Percentiles rank a stretch among this genome's conserved stretches.
These are phyloP conservation scores for Tangara arthus DNA, from an alignment of 2,797 vertebrate genomes.

Conservation along the genomic window DNA sequence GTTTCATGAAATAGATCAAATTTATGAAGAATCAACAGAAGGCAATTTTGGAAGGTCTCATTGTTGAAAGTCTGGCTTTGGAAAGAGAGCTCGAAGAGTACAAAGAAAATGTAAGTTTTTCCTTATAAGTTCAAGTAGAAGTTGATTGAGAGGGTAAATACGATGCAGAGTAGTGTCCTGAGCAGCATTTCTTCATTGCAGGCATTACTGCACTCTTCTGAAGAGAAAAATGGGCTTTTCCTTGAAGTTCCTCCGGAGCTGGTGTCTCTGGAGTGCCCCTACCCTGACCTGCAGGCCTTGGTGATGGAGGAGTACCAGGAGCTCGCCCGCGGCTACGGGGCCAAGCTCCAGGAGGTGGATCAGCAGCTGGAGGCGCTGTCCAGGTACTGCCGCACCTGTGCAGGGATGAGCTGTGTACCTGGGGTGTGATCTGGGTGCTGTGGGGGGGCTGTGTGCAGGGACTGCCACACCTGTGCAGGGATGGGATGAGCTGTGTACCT, in stretches of 20 bases:
- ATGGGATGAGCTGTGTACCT: not conserved
- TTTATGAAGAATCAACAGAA: constrained; percentile 85
- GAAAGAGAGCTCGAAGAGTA: constrained; percentile 76
- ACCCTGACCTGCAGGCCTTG: constrained; percentile 81
- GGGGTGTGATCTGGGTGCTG: not conserved
- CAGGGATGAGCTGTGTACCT: not conserved
- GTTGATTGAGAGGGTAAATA: not conserved
- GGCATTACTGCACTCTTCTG: constrained; percentile 35
- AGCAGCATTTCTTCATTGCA: constrained; percentile 12
- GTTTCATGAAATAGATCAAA: constrained; percentile 76
- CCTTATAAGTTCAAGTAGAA: not conserved
- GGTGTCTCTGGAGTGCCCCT: constrained; percentile 81
- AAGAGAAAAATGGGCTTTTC: constrained; percentile 54
- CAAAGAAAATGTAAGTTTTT: constrained; percentile 65
- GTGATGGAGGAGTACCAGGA: constrained; percentile 80
- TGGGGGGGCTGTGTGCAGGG: too few species aligned
- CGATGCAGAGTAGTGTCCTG: not conserved
- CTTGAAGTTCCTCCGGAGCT: constrained; percentile 78
- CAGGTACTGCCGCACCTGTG: constrained; percentile 69
- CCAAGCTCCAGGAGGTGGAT: constrained; percentile 73
- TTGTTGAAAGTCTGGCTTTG: constrained; percentile 71
- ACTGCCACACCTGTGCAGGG: not conserved
- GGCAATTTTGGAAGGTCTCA: constrained; percentile 74
- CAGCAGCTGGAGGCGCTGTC: constrained; percentile 69
- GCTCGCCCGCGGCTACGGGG: constrained; percentile 77